Evolutionary conservation across 2,113 vertebrate species (phyloP), one percentile per base, ranked within the genome.

Genomic region (Rhinogobius similis): DNA sequence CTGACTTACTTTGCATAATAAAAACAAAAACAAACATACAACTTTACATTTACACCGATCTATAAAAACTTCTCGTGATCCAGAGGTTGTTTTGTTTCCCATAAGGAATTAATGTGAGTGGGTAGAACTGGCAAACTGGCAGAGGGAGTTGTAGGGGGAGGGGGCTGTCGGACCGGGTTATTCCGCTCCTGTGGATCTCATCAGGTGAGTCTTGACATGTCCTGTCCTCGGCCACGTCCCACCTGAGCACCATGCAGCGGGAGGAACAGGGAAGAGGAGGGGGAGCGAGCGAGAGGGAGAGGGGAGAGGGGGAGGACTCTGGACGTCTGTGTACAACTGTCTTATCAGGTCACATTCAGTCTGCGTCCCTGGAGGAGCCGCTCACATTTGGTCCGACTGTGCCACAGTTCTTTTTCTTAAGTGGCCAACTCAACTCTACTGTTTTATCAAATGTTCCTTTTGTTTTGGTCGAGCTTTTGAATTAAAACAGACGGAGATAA

Each of bases 161-260:
- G 72, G n/a, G 79, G 83, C 86, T 87, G 89, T 90, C 87, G 70
- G 79, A 86, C 74, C 84, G 55, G 80, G 85, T 87, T 88, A 87
- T 88, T 91, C 83, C 79, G 76, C 87, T 88, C 80, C 2, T 39
- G 69, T 58, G 81, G 79, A 83, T 86, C 78, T 86, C 85, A 87
- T 89, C 88, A 84, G 86, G 87, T 77, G 67, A 81, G 76, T 76
- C 62, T 41, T 84, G 84, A 89, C 87, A 85, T 66, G 81, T 82
- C 82, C 82, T 66, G 70, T 82, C 82, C 21, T n/a, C 77, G 81
- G 79, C 71, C 79, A 58, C 61, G 78, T 88, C 88, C 86, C 86
- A 85, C 75, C 83, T 85, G 87, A 81, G 78, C 76, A 18, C 75
- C 16, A 26, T 32, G 67, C 82, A 26, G 23, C 2, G 11, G 52